Evolutionary conservation across 1,140 invertebrate genomes (phyloP).

Genomic region (Stenopsyche tienmushanensis): DNA sequence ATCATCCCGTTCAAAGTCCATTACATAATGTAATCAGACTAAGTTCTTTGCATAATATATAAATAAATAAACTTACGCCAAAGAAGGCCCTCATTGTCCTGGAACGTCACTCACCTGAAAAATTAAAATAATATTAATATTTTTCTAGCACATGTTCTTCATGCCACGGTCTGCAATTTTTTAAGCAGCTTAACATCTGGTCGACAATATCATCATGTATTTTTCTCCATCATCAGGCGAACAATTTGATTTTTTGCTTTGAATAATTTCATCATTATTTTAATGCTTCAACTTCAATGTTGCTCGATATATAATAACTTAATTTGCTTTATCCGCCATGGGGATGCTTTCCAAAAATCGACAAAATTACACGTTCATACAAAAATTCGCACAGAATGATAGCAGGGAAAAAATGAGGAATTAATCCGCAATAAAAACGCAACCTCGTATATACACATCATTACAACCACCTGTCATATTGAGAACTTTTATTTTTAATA

Average conservation of each 20-base stretch:
- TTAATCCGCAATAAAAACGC: no score
- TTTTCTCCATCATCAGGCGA: neutral
- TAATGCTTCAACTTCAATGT: neutral
- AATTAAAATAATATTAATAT: neutral
- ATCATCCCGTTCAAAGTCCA: no score
- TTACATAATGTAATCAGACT: neutral
- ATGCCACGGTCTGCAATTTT: no score
- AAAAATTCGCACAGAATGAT: no score
- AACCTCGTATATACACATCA: no score
- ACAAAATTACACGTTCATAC: neutral
- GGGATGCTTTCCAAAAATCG: neutral
- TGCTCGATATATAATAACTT: slow-evolving; percentile 7
- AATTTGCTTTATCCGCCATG: neutral
- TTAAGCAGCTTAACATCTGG: no score
- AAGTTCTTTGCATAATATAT: neutral
- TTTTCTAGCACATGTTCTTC: no score
- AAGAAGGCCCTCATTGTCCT: no score
- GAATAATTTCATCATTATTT: slow-evolving; percentile 13
- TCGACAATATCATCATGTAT: neutral
- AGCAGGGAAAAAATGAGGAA: no score
- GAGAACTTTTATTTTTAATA: no score
- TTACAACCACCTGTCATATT: no score
- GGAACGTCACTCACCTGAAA: neutral
- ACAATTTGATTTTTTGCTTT: slow-evolving; percentile 6
- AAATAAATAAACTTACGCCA: no score